A percentile compares a stretch with the other conserved stretches of the same genome.
These are phyloP conservation scores for Caradrina clavipalpis DNA, from an alignment of 2,888 invertebrate species.

Conservation along the genomic window DNA sequence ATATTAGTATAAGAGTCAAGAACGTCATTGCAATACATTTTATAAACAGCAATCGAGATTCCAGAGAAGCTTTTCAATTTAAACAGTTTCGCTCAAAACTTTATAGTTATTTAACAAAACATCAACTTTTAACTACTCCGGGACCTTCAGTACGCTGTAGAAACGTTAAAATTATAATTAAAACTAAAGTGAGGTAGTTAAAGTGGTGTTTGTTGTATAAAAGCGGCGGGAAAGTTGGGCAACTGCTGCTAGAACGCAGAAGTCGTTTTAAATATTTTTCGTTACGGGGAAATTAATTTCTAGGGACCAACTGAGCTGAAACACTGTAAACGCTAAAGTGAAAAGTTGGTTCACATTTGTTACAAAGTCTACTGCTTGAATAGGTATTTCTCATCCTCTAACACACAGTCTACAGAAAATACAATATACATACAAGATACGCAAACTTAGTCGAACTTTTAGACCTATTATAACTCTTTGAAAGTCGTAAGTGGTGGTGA, in stretches of 20 bases:
- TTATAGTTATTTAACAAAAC: conserved; percentile 7
- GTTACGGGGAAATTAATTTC: conserved; percentile 47
- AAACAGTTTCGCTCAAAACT: conserved; percentile 27
- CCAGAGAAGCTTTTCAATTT: background rate
- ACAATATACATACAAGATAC: background rate
- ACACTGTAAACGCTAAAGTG: conserved; percentile 41
- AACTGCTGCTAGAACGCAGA: conserved; percentile 17
- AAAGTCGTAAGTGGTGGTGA: too few species aligned
- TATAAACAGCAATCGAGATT: background rate
- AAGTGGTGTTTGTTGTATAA: conserved; percentile 54
- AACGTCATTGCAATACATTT: background rate
- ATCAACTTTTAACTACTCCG: conserved; percentile 28
- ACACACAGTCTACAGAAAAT: background rate
- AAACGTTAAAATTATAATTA: conserved; percentile 53
- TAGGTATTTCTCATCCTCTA: background rate
- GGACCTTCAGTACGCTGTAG: conserved; percentile 28
- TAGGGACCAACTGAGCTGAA: conserved; percentile 39
- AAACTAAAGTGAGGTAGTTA: conserved; percentile 54
- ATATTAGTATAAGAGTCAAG: too few species aligned
- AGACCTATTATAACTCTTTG: too few species aligned
- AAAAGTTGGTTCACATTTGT: conserved; percentile 30
- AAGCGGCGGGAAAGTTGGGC: conserved; percentile 54
- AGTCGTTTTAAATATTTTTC: conserved; percentile 58
- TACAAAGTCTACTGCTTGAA: conserved; percentile 14
- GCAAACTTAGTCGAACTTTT: too few species aligned